A percentile compares a stretch with the other conserved stretches of the same genome.
phyloP scores from a whole-genome alignment of 2,888 invertebrate species.

The Tenthredo notha region DNA sequence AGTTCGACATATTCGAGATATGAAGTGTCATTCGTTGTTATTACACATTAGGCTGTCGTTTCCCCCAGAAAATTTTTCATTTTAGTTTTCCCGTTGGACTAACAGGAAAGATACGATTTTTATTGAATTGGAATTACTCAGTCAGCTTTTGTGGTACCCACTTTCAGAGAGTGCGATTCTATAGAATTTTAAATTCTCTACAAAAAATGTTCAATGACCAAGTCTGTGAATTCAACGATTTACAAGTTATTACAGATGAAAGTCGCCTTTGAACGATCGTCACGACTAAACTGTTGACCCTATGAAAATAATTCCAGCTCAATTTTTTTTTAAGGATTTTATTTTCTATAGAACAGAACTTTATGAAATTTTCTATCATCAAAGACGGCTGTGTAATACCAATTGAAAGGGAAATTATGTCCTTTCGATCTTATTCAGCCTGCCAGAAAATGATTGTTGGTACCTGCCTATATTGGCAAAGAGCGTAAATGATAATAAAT shows the following conservation, averaged over 20 bases:
- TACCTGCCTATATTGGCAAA: not conserved
- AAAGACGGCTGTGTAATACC: not conserved
- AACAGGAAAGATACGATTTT: not conserved
- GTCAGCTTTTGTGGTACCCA: not conserved
- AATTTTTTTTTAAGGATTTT: not conserved
- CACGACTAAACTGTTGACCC: not conserved
- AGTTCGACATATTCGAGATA: no score
- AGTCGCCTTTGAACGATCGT: not conserved
- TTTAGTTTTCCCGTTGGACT: not conserved
- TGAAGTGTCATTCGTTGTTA: no score
- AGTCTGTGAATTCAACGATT: not conserved
- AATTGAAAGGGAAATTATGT: not conserved
- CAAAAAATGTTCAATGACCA: not conserved
- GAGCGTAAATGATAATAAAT: not conserved
- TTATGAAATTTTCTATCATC: not conserved
- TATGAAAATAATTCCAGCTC: not conserved
- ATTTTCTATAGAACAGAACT: not conserved
- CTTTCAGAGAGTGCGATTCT: not conserved
- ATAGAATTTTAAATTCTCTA: not conserved
- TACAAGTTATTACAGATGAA: not conserved
- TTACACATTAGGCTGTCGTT: not conserved
- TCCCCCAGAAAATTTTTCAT: not conserved
- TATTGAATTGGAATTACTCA: not conserved
- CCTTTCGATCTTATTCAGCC: not conserved
- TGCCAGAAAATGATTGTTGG: no score